A percentile compares a stretch with the other conserved stretches of the same genome.
These are phyloP conservation scores for Microtus pennsylvanicus DNA, from an alignment of 2,113 vertebrate species.

Conservation along the genomic window DNA sequence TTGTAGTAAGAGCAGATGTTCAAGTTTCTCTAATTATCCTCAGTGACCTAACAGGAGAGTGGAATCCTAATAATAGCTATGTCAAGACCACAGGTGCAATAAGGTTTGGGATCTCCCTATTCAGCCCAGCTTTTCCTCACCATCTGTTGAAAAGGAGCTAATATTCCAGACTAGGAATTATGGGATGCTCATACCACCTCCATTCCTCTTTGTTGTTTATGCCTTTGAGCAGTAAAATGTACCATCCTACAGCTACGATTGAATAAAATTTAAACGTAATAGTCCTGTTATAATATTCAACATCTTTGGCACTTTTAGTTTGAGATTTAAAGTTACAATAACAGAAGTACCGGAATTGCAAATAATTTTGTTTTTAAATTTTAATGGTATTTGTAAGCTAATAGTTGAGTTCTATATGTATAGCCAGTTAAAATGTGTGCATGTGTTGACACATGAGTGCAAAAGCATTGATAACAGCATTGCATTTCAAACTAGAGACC, in stretches of 20 bases:
- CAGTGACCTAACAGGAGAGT: background rate
- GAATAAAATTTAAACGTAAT: background rate
- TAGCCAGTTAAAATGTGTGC: background rate
- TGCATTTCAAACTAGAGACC: background rate
- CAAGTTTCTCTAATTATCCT: background rate
- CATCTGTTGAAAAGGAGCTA: background rate
- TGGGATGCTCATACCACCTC: background rate
- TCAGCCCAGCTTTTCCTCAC: background rate
- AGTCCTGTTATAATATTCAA: background rate
- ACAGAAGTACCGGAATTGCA: background rate
- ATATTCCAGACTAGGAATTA: background rate
- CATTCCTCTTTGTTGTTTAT: background rate
- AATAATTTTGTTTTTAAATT: constrained; percentile 44
- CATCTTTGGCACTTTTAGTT: background rate
- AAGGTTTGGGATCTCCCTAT: background rate
- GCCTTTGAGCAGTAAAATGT: background rate
- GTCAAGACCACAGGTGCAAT: background rate
- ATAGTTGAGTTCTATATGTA: background rate
- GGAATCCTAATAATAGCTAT: background rate
- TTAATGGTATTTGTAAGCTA: constrained; percentile 3
- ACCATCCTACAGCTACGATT: background rate
- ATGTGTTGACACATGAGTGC: background rate
- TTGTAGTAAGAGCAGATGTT: background rate
- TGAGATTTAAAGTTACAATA: background rate
- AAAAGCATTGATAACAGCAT: background rate